Conservation (phyloP, 2,797 vertebrate genomes). For the Phataginus tetradactyla region DNA sequence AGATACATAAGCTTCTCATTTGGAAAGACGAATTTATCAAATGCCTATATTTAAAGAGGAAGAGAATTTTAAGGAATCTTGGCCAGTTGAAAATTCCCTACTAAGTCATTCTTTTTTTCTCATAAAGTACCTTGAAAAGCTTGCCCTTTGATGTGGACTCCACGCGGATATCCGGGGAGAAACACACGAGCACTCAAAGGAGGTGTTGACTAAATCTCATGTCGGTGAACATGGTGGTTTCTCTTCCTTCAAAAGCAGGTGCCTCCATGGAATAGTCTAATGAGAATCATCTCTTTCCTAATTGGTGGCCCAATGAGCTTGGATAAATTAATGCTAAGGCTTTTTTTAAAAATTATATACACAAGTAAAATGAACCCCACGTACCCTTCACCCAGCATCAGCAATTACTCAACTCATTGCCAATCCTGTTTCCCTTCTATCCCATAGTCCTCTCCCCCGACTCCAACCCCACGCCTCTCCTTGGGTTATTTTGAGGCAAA, state of each 20-base stretch:
- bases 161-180: background rate
- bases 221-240: background rate
- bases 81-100: background rate
- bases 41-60: background rate
- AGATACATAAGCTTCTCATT: background rate
- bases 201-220: background rate
- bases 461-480: background rate
- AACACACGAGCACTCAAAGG: background rate
- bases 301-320: background rate
- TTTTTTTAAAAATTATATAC: background rate
- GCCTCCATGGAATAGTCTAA: background rate
- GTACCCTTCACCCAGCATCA: background rate
- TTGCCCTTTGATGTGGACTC: background rate
- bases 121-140: background rate
- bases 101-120: background rate
- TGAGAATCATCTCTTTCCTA: slow-evolving; percentile 18
- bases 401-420: background rate
- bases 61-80: slow-evolving; percentile 31
- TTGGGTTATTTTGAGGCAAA: slow-evolving; percentile 62
- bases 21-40: slow-evolving; percentile 30
- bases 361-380: slow-evolving; percentile 31
- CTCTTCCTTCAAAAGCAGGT: background rate
- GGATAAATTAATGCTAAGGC: background rate
- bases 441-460: background rate
- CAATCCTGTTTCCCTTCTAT: slow-evolving; percentile 1